Evolutionary conservation across 2,888 invertebrate genomes (phyloP), one percentile per base, ranked within the genome.

Genomic region (Leptogaster cylindrica): DNA sequence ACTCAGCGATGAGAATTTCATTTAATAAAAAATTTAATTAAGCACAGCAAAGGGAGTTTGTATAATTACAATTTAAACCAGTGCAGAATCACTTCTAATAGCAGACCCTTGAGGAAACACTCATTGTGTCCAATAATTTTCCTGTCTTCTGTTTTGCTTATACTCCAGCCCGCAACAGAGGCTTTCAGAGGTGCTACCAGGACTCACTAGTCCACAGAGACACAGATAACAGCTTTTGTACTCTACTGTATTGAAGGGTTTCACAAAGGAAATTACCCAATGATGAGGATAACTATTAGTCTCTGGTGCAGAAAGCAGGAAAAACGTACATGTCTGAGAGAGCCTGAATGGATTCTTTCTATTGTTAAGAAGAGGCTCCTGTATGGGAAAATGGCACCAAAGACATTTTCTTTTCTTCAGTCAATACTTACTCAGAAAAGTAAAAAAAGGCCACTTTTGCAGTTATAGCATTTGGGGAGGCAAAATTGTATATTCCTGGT

Each of bases 181-280:
- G 33, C 18, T 52, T 12, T 10, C 16, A 18, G 18, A n/a, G 14
- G 25, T 12, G 27, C 4, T 14, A 16, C 5, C 18, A 14, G 7
- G 46, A n/a, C n/a, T 14, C n/a, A 10, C 36, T 36, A 12, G 10
- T 10, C 36, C 4, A 36, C 36, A 31, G 31, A 31, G 36, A 36
- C n/a, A 36, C 4, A 4, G 4, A 52, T n/a, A 31, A n/a, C 33
- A 3, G 10, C 10, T 20, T 27, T 20, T 31, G 31, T 52, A 52
- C n/a, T 3, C 10, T 18, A 20, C 10, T 18, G n/a, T 31, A 52
- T 52, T 52, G 27, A 52, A 33, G 33, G 52, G 52, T 31, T 52
- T 52, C 52, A 33, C 28, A 52, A 52, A 52, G 33, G 31, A 52
- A 52, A 52, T 52, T 52, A 28, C 14, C 28, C 50, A 31, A 33